These are phyloP conservation scores for Dendrocincla tyrannina DNA, from an alignment of 2,797 vertebrate species.

Conservation along the genomic window DNA sequence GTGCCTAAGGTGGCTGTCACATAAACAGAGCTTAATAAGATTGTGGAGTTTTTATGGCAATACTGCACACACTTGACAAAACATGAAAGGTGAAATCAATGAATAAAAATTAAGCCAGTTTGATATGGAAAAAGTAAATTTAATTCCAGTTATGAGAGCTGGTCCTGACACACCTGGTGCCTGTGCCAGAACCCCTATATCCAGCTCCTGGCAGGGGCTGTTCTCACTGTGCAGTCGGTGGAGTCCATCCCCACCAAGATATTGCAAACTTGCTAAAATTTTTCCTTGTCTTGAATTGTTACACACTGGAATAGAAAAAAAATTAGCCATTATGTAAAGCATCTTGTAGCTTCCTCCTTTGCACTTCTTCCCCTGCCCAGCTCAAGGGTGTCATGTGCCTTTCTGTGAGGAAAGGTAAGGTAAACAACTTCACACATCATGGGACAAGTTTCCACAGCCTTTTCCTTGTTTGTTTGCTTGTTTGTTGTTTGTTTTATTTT, in stretches of 20 bases:
- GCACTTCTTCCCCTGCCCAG: background rate
- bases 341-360: background rate
- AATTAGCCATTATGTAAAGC: background rate
- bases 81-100: background rate
- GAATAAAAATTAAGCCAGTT: background rate
- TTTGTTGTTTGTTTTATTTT: background rate
- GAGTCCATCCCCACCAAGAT: background rate
- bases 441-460: background rate
- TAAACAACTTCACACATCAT: background rate
- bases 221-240: background rate
- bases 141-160: background rate
- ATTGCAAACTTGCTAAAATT: background rate
- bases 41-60: background rate
- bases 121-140: background rate
- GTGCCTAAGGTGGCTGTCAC: background rate
- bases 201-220: background rate
- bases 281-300: background rate
- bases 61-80: background rate
- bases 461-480: background rate
- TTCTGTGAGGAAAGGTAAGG: background rate
- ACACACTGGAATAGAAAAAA: background rate
- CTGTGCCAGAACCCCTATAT: background rate
- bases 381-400: background rate
- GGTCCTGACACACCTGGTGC: fast-evolving
- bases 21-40: background rate